Conservation (phyloP, 2,113 vertebrate species). For the Pyrgilauda ruficollis region DNA sequence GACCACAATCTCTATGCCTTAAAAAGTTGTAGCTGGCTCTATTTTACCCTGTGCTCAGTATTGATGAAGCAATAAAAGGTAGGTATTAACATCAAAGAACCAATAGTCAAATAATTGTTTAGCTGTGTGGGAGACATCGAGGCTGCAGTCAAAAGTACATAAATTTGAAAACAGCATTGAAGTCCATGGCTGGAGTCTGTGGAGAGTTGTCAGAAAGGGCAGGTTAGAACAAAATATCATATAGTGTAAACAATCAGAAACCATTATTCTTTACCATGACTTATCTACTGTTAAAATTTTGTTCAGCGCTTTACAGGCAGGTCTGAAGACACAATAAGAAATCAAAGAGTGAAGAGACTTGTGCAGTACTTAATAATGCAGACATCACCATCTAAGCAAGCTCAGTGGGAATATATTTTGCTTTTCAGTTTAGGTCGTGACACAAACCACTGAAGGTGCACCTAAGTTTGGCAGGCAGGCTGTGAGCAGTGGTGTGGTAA, state of each 20-base stretch:
- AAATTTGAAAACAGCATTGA: slow-evolving; percentile 3
- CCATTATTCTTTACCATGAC: background rate
- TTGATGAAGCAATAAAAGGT: slow-evolving; percentile 45
- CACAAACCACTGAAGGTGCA: background rate
- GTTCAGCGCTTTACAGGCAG: background rate
- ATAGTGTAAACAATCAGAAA: background rate
- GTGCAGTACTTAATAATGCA: background rate
- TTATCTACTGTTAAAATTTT: background rate
- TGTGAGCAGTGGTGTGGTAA: background rate
- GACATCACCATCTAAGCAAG: background rate
- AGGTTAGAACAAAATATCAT: background rate
- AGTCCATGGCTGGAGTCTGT: background rate
- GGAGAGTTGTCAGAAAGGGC: background rate
- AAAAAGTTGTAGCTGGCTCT: slow-evolving; percentile 38
- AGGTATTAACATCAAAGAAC: slow-evolving; percentile 27
- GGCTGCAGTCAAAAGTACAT: slow-evolving; percentile 3
- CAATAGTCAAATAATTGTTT: slow-evolving; percentile 26
- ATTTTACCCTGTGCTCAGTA: slow-evolving; percentile 16
- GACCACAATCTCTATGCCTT: slow-evolving; percentile 18
- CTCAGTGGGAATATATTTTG: slow-evolving; percentile 12
- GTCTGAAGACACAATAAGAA: background rate
- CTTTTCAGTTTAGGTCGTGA: background rate
- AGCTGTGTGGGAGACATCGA: background rate
- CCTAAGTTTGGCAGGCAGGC: background rate
- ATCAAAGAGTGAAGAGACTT: slow-evolving; percentile 14